These are phyloP conservation scores for Doris montereyensis DNA, from an alignment of 2,888 invertebrate genomes.

Conservation along the genomic window DNA sequence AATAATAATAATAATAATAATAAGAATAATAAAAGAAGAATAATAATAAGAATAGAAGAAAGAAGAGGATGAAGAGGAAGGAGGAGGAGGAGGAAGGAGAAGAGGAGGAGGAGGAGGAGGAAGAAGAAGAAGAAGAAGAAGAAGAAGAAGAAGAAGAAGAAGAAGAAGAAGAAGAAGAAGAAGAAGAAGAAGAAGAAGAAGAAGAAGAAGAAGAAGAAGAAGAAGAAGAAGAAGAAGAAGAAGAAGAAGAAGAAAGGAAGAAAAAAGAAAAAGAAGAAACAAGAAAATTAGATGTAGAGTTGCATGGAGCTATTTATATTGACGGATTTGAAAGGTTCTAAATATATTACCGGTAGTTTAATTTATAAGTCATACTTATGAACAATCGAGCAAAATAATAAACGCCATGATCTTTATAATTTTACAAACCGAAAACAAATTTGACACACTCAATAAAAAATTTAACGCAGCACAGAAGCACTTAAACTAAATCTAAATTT, in stretches of 20 bases:
- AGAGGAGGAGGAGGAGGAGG: constrained; percentile 20
- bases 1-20: constrained; percentile 13
- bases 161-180: not conserved
- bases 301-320: no score
- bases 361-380: no score
- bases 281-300: constrained; percentile 35
- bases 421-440: no score
- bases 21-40: constrained; percentile 24
- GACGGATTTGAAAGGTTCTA: no score
- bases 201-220: constrained; percentile 35
- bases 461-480: no score
- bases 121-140: not conserved
- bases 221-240: constrained; percentile 28
- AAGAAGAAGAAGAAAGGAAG: constrained; percentile 40
- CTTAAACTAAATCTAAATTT: no score
- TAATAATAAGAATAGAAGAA: constrained; percentile 5
- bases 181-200: constrained; percentile 18
- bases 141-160: not conserved
- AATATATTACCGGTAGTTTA: no score
- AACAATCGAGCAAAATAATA: no score
- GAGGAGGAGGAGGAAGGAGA: constrained; percentile 40
- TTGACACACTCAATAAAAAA: no score
- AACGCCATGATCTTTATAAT: no score
- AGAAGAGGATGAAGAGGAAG: constrained; percentile 29
- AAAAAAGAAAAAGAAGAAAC: constrained; percentile 28